These are phyloP conservation scores for Brienomyrus brachyistius DNA, from an alignment of 2,113 vertebrate genomes.

Conservation along the genomic window DNA sequence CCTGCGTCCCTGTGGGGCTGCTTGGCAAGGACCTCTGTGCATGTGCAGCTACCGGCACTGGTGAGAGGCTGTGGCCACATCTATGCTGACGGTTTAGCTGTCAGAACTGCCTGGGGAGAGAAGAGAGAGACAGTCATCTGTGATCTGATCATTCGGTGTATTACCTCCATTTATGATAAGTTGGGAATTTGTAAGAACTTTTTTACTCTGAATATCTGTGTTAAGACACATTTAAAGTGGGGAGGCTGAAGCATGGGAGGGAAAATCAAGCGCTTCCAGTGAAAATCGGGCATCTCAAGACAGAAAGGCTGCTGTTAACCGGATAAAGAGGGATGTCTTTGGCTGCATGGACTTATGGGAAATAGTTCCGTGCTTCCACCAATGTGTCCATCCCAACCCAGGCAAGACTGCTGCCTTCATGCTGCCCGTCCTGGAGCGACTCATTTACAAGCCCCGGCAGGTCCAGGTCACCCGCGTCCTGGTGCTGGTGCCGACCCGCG, in stretches of 20 bases:
- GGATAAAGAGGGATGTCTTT: background rate
- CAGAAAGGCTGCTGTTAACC: background rate
- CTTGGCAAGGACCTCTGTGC: slow-evolving; percentile 92
- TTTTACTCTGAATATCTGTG: background rate
- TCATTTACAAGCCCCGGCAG: slow-evolving; percentile 88
- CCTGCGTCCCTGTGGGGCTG: slow-evolving; percentile 86
- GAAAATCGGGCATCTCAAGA: background rate
- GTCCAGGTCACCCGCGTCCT: slow-evolving; percentile 82
- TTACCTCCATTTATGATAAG: background rate
- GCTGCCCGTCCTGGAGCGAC: slow-evolving; percentile 84
- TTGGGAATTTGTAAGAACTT: background rate
- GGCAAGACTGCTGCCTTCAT: slow-evolving; percentile 97
- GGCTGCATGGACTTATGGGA: background rate
- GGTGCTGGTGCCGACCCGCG: slow-evolving; percentile 87
- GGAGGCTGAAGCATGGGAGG: background rate
- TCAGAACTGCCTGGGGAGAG: background rate
- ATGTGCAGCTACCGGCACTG: slow-evolving; percentile 94
- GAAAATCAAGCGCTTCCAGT: background rate
- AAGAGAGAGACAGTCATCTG: background rate
- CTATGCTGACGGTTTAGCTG: background rate
- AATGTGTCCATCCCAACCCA: slow-evolving; percentile 29
- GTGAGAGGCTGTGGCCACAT: slow-evolving; percentile 43
- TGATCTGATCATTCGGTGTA: background rate
- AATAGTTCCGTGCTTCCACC: background rate
- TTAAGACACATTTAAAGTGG: background rate